These are phyloP conservation scores for Melanotus villosus DNA, from an alignment of 2,888 invertebrate species.

Conservation along the genomic window DNA sequence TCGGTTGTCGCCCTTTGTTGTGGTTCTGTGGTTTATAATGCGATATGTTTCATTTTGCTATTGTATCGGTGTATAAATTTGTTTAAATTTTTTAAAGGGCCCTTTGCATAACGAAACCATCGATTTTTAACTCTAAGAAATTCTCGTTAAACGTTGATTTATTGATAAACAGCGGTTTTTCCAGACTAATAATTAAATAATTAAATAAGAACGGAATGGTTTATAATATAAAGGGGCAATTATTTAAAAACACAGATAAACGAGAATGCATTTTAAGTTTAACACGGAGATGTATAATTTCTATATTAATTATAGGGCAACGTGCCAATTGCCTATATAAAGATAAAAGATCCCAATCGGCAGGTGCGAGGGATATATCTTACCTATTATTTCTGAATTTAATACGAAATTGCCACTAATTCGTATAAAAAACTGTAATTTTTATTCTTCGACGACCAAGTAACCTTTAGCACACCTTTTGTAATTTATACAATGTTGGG, in stretches of 20 bases:
- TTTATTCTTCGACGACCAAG: conserved; percentile 5
- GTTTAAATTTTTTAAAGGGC: conserved; percentile 14
- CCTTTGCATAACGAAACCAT: conserved; percentile 22
- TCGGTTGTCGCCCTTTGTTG: conserved; percentile 45
- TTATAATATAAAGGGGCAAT: conserved; percentile 45
- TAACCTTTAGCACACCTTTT: conserved; percentile 7
- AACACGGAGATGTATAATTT: conserved; percentile 52
- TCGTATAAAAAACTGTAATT: conserved; percentile 30
- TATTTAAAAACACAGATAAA: conserved; percentile 48
- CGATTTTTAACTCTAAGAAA: conserved; percentile 12
- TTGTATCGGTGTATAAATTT: conserved; percentile 26
- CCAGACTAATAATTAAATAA: conserved; percentile 39
- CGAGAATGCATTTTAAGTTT: conserved; percentile 45
- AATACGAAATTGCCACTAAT: conserved; percentile 43
- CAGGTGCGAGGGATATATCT: conserved; percentile 49
- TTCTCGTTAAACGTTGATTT: conserved; percentile 38
- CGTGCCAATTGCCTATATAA: conserved; percentile 54
- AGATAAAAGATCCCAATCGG: conserved; percentile 52
- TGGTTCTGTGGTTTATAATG: conserved; percentile 37
- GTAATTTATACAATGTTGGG: not conserved
- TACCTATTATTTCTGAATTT: conserved; percentile 53
- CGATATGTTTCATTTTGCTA: conserved; percentile 37
- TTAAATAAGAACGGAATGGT: conserved; percentile 38
- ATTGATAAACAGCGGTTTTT: conserved; percentile 22
- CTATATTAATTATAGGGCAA: conserved; percentile 56